Conservation (phyloP, 1,140 invertebrate genomes). For the Papilio helenus region DNA sequence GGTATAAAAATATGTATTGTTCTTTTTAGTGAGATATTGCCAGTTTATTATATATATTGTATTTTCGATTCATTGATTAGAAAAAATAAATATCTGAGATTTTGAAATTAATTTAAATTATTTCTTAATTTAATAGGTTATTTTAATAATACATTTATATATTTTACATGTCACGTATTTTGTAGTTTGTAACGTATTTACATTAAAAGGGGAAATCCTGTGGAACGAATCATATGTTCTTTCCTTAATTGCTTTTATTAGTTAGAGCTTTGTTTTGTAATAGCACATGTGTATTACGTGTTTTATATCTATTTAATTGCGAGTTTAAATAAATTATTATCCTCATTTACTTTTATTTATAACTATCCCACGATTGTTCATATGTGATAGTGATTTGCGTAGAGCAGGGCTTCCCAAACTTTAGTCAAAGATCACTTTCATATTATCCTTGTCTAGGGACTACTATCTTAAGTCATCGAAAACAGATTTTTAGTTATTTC, state of each 20-base stretch:
- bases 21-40: not conserved
- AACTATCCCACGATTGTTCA: not conserved
- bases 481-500: too few species aligned
- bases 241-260: slow-evolving; percentile 24
- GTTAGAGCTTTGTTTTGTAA: slow-evolving; percentile 15
- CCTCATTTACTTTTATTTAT: not conserved
- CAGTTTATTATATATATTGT: too few species aligned
- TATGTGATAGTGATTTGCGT: too few species aligned
- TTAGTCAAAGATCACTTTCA: too few species aligned
- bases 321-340: slow-evolving; percentile 18
- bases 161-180: slow-evolving; percentile 1
- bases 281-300: not conserved
- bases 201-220: slow-evolving; percentile 11
- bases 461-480: too few species aligned
- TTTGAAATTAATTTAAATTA: not conserved
- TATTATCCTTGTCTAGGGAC: too few species aligned
- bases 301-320: slow-evolving; percentile 12
- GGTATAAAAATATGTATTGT: too few species aligned
- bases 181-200: not conserved
- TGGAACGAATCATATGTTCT: slow-evolving; percentile 16
- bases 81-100: not conserved
- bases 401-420: too few species aligned
- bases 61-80: not conserved
- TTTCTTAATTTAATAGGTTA: not conserved
- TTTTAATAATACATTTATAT: not conserved